Base-by-base conservation (phyloP, 2,113 vertebrate species). In the Ginglymostoma cirratum region DNA sequence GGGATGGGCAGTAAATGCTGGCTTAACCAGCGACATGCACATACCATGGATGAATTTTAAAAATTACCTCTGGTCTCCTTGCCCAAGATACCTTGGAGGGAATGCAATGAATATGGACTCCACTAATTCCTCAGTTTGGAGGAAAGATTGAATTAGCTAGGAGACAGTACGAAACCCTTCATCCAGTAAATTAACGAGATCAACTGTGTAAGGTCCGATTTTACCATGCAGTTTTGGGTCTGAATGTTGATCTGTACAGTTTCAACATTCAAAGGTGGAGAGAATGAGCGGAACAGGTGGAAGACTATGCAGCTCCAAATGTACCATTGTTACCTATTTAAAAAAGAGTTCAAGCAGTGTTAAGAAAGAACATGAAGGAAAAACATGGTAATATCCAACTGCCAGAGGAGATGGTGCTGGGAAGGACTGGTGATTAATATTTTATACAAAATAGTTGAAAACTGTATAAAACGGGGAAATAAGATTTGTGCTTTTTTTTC, bases 401-500 rank as follows among this genome's bases (percentile, higher is more conserved):
- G 17, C 78, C 19, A 38, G n/a, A 83, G 78, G n/a, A 83, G 55
- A 10, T 61, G 17, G 78, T 83, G n/a, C 78, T 83, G 78, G 17
- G 78, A 83, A 38, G n/a, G 78, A 19, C 78, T 38, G n/a, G n/a
- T 38, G 78, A n/a, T 83, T 83, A 83, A 83, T 42, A 15, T 42
- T 42, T 83, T 38, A 38, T 38, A 14, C 15, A 38, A 80, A 38
- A 80, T 87, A 24, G 30, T 89, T 48, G 86, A 21, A 48, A 55
- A 3, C 87, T 17, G 42, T 83, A 17, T 45, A 83, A 42, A 83
- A 45, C 19, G 42, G 2, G 72, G 34, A 45, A 45, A 45, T 19
- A 83, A 42, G 42, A 10, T 61, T 76, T 42, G 80, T 27, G 89
- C 72, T 80, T 96, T 86, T 96, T 96, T 7, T 76, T 96, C 90